These are phyloP conservation scores for Puntigrus tetrazona DNA, from an alignment of 2,113 vertebrate species.

Conservation along the genomic window DNA sequence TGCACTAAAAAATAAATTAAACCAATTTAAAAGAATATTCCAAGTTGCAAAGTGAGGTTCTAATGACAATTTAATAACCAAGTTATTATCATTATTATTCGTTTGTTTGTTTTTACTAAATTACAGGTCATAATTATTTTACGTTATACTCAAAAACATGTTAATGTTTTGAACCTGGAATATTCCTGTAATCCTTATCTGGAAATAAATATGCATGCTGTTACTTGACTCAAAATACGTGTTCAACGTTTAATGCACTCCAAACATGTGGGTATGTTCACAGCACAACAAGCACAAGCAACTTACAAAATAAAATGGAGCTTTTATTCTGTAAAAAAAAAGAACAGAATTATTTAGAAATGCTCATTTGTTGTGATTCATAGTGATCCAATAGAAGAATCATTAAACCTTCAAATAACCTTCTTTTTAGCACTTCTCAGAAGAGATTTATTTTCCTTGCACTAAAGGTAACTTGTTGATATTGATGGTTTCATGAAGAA, in stretches of 20 bases:
- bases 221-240: slow-evolving; percentile 6
- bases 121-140: not conserved
- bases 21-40: not conserved
- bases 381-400: not conserved
- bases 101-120: not conserved
- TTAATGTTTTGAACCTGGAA: not conserved
- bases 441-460: not conserved
- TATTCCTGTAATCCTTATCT: not conserved
- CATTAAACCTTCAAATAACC: not conserved
- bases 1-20: not conserved
- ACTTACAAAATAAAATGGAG: slow-evolving; percentile 67
- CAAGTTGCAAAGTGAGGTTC: not conserved
- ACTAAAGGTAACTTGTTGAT: not conserved
- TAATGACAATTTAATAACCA: not conserved
- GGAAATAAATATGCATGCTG: slow-evolving; percentile 26
- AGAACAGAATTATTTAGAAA: slow-evolving; percentile 29
- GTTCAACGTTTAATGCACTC: not conserved
- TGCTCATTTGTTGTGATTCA: not conserved
- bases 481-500: not conserved
- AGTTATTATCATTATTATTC: not conserved
- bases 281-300: slow-evolving; percentile 54
- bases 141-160: not conserved
- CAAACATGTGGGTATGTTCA: not conserved
- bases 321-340: slow-evolving; percentile 61
- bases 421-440: too few species aligned